Evolutionary conservation across 2,888 invertebrate species (phyloP), one percentile per base, ranked within the genome.

Genomic region (Leuctra nigra): DNA sequence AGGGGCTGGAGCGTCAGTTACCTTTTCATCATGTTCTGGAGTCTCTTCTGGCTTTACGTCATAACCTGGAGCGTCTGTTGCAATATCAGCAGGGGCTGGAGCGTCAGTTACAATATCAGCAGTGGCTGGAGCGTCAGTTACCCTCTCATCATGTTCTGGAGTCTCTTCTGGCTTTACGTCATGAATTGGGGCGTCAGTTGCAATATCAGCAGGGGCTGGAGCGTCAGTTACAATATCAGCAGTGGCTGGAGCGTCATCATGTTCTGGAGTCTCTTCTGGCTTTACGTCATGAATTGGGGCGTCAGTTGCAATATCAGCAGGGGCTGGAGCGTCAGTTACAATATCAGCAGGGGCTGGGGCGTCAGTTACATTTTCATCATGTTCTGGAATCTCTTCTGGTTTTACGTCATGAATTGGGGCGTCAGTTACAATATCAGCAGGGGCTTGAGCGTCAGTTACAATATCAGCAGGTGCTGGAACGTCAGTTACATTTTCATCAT

Each of bases 81-180:
- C 61, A 33, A 61, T 54, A 13, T 35, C 41, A 58, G 63, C 63
- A 44, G 61, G 53, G 41, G 50, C 53, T 38, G 56, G 53, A 33
- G 53, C 47, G 58, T 63, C 61, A 18, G 57, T 56, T 29, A 60
- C 22, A 58, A 53, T 25, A 46, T 56, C 24, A 38, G 52, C 38
- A 20, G 38, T 23, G n/a, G n/a, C n/a, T n/a, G n/a, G n/a, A n/a
- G n/a, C n/a, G n/a, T n/a, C n/a, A n/a, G n/a, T n/a, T n/a, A n/a
- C n/a, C 25, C 9, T 29, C 4, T 29, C 29, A 29, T 29, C 29
- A 29, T 29, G 29, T 11, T 54, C 57, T 20, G 41, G 55, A 44
- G 58, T 62, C 18, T 55, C 39, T 35, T 44, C 53, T 58, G 58
- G 61, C 35, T 61, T 54, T n/a, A 33, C 41, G 57, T 63, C 63